phyloP scores from a whole-genome alignment of 2,113 vertebrate genomes.

The Laterallus jamaicensis region DNA sequence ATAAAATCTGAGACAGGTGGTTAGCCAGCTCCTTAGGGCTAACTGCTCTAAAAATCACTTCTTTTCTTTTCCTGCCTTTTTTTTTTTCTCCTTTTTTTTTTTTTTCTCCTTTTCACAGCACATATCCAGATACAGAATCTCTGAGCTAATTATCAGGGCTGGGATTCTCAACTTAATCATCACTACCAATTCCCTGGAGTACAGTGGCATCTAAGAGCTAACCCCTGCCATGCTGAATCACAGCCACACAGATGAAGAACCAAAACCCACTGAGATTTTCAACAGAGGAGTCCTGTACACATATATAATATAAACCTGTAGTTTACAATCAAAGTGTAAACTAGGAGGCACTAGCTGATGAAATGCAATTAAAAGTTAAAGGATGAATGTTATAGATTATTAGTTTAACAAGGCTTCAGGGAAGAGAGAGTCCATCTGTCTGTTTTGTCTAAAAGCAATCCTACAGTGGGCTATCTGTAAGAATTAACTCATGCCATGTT shows the following conservation, averaged over 20 bases:
- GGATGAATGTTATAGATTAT: slow-evolving; percentile 29
- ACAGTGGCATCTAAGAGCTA: slow-evolving; percentile 72
- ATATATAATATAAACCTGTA: not conserved
- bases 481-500: not conserved
- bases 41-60: slow-evolving; percentile 67
- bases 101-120: slow-evolving; percentile 26
- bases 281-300: not conserved
- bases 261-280: slow-evolving; percentile 54
- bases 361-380: slow-evolving; percentile 38
- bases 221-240: slow-evolving; percentile 71
- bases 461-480: not conserved
- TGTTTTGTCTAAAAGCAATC: slow-evolving; percentile 34
- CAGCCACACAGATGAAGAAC: slow-evolving; percentile 10
- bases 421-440: slow-evolving; percentile 20
- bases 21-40: slow-evolving; percentile 69
- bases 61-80: not conserved
- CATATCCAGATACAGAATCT: slow-evolving; percentile 76
- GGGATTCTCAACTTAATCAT: slow-evolving; percentile 82
- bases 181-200: slow-evolving; percentile 71
- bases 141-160: slow-evolving; percentile 81
- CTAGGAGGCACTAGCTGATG: not conserved
- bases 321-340: slow-evolving; percentile 12
- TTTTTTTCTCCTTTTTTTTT: not conserved
- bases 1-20: slow-evolving; percentile 74
- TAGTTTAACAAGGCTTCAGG: slow-evolving; percentile 33